These are phyloP conservation scores for Salvelinus alpinus DNA, from an alignment of 2,113 vertebrate species.

Conservation along the genomic window DNA sequence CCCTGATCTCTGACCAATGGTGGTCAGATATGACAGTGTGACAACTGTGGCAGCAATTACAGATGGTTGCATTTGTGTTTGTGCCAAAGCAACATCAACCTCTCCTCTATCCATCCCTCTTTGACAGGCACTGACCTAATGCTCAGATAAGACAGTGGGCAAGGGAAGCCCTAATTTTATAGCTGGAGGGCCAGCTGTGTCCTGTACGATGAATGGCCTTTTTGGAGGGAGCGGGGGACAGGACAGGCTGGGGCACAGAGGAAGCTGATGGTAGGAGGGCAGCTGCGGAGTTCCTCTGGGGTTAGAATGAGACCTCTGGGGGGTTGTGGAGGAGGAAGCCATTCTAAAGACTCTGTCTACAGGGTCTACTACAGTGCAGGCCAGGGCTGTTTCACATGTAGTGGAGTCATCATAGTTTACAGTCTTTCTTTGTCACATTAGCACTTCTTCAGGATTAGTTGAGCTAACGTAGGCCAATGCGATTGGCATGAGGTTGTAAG, in stretches of 20 bases:
- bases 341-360: neutral
- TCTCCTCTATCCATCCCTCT: neutral
- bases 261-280: neutral
- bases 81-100: neutral
- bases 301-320: neutral
- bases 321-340: neutral
- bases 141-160: slow-evolving; percentile 10
- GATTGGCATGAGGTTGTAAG: too few species aligned
- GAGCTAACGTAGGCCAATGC: too few species aligned
- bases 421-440: too few species aligned
- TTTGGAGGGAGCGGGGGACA: neutral
- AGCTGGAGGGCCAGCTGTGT: neutral
- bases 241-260: neutral
- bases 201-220: slow-evolving; percentile 21
- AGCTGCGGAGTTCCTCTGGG: slow-evolving; percentile 2
- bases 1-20: too few species aligned
- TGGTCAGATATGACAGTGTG: too few species aligned
- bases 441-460: too few species aligned
- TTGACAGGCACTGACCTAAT: neutral
- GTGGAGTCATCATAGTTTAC: neutral
- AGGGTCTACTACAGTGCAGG: neutral
- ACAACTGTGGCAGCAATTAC: too few species aligned
- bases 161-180: slow-evolving; percentile 4
- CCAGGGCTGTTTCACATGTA: neutral
- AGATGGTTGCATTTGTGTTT: too few species aligned